Evolutionary conservation across 1,140 invertebrate genomes (phyloP), one percentile per base, ranked within the genome.

Genomic region (Apis florea): DNA sequence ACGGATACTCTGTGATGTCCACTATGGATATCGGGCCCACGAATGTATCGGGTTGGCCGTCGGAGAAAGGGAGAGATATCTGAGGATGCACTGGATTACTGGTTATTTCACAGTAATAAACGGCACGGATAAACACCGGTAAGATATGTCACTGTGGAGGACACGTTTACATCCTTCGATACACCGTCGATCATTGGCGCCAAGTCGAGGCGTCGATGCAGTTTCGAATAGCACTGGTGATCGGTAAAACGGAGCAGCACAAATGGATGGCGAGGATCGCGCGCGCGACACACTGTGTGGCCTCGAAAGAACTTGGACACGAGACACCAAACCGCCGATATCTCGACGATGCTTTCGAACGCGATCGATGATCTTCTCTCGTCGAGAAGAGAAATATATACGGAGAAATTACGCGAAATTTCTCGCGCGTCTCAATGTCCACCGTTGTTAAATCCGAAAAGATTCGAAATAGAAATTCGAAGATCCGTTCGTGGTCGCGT

Each of bases 111-210:
- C 74, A 49, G 21, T 19, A 15, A 49, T 40, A 40, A 31, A 53
- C 26, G 66, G n/a, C 75, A 69, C 64, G 75, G 19, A 6, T 73
- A 40, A 59, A 40, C 76, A 70, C 56, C 40, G 12, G 5, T 3
- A 6, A n/a, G 21, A 47, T n/a, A n/a, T 9, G 49, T 67, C 73
- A 82, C 81, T 74, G 64, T 1, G 12, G 58, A 4, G 19, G 31
- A 82, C 85, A 85, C 85, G 24, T 53, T 74, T 67, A 66, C 51
- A 80, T 74, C 59, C 63, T 67, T n/a, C 26, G 51, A 53, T 58
- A 61, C n/a, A 51, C 12, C 31, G 70, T 40, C 21, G 54, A n/a
- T 24, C 24, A 58, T 72, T 47, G 70, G 70, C 70, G 70, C 70
- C 17, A 72, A 72, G 31, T 47, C 21, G 58, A 51, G 13, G 13